Evolutionary conservation across 2,888 invertebrate genomes (phyloP).

Genomic region (Halictus quadricinctus): DNA sequence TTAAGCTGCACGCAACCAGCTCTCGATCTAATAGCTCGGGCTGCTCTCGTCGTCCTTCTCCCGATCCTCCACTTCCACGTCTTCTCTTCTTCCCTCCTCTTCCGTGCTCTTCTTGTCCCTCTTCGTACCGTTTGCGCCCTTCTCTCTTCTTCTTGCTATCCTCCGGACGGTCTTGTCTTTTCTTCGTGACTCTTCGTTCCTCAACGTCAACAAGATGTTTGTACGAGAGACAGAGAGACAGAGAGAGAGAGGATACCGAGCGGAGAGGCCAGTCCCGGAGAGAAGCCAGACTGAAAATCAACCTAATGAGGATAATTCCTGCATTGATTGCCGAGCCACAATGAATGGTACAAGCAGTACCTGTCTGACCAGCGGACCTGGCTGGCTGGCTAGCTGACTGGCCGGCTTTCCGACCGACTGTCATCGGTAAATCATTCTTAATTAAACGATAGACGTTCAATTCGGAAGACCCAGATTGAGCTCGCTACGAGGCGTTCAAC

Average conservation of each 20-base stretch:
- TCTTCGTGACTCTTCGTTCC: conserved; percentile 28
- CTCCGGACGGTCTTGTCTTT: conserved; percentile 28
- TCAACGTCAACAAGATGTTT: conserved; percentile 42
- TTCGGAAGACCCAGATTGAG: conserved; percentile 76
- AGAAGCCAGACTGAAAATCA: conserved; percentile 73
- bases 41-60: conserved; percentile 61
- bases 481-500: conserved; percentile 78
- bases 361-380: conserved; percentile 57
- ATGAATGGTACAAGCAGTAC: conserved; percentile 71
- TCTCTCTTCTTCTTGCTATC: conserved; percentile 29
- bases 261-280: conserved; percentile 54
- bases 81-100: conserved; percentile 30
- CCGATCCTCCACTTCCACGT: conserved; percentile 47
- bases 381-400: conserved; percentile 14
- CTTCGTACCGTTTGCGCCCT: conserved; percentile 35
- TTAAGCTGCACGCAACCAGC: conserved; percentile 73
- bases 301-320: conserved; percentile 82
- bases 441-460: conserved; percentile 82
- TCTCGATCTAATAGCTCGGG: conserved; percentile 78
- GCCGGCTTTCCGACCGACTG: conserved; percentile 40
- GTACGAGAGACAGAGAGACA: conserved; percentile 21
- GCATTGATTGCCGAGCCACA: conserved; percentile 79
- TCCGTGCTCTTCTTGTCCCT: conserved; percentile 31
- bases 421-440: conserved; percentile 80
- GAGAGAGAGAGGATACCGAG: conserved; percentile 1